Percentiles rank a stretch among this genome's conserved stretches.
phyloP scores from a whole-genome alignment of 2,797 vertebrate genomes.

The Hypotaenidia philippensis region DNA sequence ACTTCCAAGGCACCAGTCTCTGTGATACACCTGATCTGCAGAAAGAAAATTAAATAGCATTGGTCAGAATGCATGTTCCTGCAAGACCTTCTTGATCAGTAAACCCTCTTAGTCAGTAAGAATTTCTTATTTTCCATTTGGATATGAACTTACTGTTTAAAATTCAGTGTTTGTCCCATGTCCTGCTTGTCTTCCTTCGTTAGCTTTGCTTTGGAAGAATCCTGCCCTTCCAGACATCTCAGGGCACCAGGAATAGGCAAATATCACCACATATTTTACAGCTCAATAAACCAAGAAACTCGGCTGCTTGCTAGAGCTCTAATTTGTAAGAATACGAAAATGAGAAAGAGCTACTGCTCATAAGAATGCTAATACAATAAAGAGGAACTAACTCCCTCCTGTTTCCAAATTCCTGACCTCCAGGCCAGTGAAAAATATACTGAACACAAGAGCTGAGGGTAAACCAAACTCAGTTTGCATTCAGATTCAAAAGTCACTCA shows the following conservation, averaged over 20 bases:
- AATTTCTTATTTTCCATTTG: neutral
- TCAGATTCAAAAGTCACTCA: neutral
- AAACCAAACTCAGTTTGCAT: neutral
- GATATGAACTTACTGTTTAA: neutral
- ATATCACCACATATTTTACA: neutral
- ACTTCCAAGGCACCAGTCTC: neutral
- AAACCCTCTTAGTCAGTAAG: neutral
- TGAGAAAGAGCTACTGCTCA: neutral
- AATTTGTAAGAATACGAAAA: neutral
- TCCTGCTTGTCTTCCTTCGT: neutral
- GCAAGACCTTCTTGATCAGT: neutral
- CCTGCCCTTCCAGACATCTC: neutral
- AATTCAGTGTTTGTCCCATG: neutral
- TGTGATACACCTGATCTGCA: neutral
- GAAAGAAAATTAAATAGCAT: neutral
- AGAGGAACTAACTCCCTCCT: neutral
- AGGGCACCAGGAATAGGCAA: neutral
- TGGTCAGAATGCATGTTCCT: neutral
- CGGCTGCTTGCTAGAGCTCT: neutral
- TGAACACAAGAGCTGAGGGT: neutral
- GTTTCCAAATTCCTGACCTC: neutral
- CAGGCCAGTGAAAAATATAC: neutral
- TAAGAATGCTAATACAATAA: neutral
- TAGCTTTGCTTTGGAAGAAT: neutral
- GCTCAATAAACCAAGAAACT: neutral